These are phyloP conservation scores for Notothenia coriiceps DNA, from an alignment of 2,113 vertebrate species.

Conservation along the genomic window DNA sequence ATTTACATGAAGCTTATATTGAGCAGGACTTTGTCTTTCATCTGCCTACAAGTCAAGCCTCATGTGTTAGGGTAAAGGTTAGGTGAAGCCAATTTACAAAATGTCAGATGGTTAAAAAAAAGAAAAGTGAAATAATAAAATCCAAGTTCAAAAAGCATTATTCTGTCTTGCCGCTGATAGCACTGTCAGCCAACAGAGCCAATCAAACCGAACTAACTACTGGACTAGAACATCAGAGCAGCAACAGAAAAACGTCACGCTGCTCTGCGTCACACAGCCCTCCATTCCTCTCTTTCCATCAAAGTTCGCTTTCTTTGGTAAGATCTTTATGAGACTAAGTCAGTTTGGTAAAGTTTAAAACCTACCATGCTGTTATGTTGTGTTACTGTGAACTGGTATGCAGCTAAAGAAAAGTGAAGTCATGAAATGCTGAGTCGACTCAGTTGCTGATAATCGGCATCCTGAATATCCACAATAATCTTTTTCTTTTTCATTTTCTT, in stretches of 20 bases:
- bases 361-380: neutral
- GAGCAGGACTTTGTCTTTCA: neutral
- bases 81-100: too few species aligned
- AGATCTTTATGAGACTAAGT: neutral
- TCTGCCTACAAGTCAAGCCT: neutral
- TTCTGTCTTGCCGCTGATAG: neutral
- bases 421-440: neutral
- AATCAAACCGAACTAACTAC: neutral
- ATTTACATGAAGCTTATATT: neutral
- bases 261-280: neutral
- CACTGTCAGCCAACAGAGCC: conserved; percentile 8
- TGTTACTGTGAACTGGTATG: neutral
- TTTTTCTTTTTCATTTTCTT: too few species aligned
- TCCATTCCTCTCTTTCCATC: conserved; percentile 6
- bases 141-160: neutral
- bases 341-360: neutral
- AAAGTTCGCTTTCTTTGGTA: neutral
- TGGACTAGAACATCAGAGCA: neutral
- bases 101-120: neutral
- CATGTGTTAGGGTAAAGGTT: neutral
- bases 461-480: neutral
- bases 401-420: neutral
- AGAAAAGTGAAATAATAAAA: neutral
- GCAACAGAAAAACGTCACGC: neutral
- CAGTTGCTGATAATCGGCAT: neutral